These are phyloP conservation scores for Metacarcinus magister DNA, from an alignment of 2,888 invertebrate genomes.

Conservation along the genomic window DNA sequence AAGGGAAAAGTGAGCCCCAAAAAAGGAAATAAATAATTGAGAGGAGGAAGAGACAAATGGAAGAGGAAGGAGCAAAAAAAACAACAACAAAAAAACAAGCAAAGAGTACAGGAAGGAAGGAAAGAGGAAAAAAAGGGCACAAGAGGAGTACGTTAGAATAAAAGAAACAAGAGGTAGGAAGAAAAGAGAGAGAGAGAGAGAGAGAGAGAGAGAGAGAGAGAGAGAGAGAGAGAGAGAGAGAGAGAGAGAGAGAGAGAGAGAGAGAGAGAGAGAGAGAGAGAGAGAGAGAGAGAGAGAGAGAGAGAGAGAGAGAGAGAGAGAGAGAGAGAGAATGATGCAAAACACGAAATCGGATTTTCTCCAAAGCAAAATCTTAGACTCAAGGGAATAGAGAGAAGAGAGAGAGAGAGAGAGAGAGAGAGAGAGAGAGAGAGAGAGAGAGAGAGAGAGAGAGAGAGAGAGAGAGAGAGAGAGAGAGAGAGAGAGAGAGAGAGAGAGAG, in stretches of 20 bases:
- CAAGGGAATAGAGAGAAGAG: neutral
- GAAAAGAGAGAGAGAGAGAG: too few relatives aligned
- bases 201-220: neutral
- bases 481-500: neutral
- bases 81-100: neutral
- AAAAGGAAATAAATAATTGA: too few relatives aligned
- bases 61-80: neutral
- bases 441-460: constrained; percentile 5
- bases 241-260: neutral
- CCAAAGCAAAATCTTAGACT: too few relatives aligned
- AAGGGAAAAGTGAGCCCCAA: too few relatives aligned
- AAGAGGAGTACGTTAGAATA: too few relatives aligned
- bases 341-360: too few relatives aligned
- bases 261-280: neutral
- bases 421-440: constrained; percentile 26
- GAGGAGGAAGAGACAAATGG: neutral
- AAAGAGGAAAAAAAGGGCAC: neutral
- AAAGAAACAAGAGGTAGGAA: neutral
- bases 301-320: neutral
- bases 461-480: too few relatives aligned
- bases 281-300: neutral
- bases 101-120: neutral
- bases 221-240: neutral
- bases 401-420: neutral
- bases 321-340: neutral